Percentiles rank a stretch among this genome's conserved stretches.
Evolutionary conservation across 2,888 invertebrate genomes (phyloP).

Genomic region (Parnassius apollo): DNA sequence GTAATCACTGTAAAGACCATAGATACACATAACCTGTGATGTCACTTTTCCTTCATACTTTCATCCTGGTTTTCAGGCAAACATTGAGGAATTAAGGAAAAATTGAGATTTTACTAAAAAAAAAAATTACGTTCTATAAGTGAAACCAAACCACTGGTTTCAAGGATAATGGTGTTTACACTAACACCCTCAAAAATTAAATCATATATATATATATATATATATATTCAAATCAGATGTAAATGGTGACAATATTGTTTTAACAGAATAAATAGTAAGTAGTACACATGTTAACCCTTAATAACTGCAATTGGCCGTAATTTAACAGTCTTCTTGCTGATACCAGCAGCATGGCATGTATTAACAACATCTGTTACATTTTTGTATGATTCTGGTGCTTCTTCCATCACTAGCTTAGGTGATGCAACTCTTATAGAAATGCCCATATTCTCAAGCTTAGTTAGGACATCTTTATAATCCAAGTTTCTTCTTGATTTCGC

Average conservation of each 20-base stretch:
- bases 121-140: too few relatives aligned
- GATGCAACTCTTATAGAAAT: conserved; percentile 98
- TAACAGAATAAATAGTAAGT: background rate
- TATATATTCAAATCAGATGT: background rate
- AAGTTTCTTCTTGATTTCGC: conserved; percentile 98
- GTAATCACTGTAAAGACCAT: too few relatives aligned
- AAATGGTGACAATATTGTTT: background rate
- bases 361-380: conserved; percentile 99
- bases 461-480: conserved; percentile 94
- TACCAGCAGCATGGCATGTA: conserved; percentile 98
- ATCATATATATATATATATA: too few relatives aligned
- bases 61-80: too few relatives aligned
- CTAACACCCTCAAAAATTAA: too few relatives aligned
- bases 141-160: too few relatives aligned
- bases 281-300: conserved; percentile 87
- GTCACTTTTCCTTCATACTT: too few relatives aligned
- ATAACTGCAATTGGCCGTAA: conserved; percentile 98
- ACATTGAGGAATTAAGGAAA: too few relatives aligned
- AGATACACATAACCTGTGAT: too few relatives aligned
- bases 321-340: conserved; percentile 98
- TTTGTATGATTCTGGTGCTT: conserved; percentile 99
- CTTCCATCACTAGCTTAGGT: conserved; percentile 99
- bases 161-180: too few relatives aligned
- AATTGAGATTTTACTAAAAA: too few relatives aligned
- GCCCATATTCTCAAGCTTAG: conserved; percentile 90